Conservation (phyloP, 1,140 invertebrate genomes). For the Pomacea maculata region DNA sequence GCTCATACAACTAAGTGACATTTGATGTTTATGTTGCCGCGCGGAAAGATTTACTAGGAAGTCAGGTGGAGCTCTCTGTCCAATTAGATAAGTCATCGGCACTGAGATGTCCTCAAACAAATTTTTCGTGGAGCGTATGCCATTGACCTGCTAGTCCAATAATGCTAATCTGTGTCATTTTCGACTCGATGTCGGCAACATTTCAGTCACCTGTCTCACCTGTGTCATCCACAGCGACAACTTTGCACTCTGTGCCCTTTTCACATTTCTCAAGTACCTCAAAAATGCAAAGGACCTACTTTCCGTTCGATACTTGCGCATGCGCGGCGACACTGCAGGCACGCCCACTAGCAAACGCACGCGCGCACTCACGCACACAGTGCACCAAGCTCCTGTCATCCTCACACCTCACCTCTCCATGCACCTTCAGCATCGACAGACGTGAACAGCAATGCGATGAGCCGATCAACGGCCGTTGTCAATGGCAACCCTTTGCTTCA, state of each 20-base stretch:
- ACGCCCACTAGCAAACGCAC: not conserved
- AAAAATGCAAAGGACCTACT: too few relatives aligned
- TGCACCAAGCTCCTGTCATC: not conserved
- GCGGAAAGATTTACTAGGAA: too few relatives aligned
- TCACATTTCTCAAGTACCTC: too few relatives aligned
- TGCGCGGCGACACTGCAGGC: not conserved
- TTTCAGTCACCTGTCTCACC: not conserved
- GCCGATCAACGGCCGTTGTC: not conserved
- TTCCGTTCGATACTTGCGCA: not conserved
- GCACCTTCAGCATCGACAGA: too few relatives aligned
- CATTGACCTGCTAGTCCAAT: too few relatives aligned
- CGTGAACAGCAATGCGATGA: too few relatives aligned
- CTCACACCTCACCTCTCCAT: not conserved
- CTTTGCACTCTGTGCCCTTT: not conserved
- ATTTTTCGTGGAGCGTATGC: too few relatives aligned
- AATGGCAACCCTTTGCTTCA: not conserved
- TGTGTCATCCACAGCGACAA: not conserved
- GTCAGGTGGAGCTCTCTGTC: too few relatives aligned
- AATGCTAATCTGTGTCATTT: not conserved
- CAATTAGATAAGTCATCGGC: too few relatives aligned
- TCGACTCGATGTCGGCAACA: not conserved
- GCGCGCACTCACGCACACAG: slow-evolving; percentile 5
- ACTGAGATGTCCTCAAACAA: too few relatives aligned
- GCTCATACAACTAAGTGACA: too few relatives aligned
- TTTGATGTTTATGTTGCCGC: too few relatives aligned